Evolutionary conservation across 2,888 invertebrate genomes (phyloP).

Genomic region (Ariolimax columbianus): DNA sequence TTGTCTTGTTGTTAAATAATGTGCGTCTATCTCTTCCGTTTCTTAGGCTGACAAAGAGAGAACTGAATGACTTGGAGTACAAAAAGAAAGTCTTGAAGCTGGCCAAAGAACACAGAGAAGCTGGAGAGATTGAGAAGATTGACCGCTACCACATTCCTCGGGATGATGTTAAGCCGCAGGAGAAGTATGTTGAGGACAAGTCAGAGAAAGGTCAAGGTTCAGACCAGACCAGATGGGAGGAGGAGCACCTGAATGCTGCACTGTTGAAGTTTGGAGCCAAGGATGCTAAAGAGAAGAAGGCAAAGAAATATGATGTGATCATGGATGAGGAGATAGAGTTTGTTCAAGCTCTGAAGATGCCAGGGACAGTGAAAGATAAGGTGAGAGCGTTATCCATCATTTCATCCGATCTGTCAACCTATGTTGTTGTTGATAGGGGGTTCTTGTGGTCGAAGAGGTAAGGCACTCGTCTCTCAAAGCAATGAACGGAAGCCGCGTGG

Average conservation of each 20-base stretch:
- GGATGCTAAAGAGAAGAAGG: conserved; percentile 83
- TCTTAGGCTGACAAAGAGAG: conserved; percentile 89
- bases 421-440: no score
- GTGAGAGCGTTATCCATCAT: background rate
- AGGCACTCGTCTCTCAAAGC: no score
- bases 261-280: conserved; percentile 95
- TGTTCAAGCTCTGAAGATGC: conserved; percentile 85
- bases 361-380: conserved; percentile 71
- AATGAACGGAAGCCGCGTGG: no score
- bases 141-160: conserved; percentile 97
- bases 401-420: no score
- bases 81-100: conserved; percentile 93
- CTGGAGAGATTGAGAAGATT: conserved; percentile 93
- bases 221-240: conserved; percentile 94
- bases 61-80: conserved; percentile 90
- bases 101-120: conserved; percentile 96
- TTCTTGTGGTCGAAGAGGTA: no score
- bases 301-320: conserved; percentile 91
- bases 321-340: conserved; percentile 98
- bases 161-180: conserved; percentile 80
- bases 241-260: conserved; percentile 95
- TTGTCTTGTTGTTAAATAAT: no score
- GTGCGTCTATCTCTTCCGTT: background rate
- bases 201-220: conserved; percentile 84
- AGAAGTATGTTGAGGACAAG: conserved; percentile 83